phyloP scores from a whole-genome alignment of 2,888 invertebrate species.

The Ormyrus labotus region DNA sequence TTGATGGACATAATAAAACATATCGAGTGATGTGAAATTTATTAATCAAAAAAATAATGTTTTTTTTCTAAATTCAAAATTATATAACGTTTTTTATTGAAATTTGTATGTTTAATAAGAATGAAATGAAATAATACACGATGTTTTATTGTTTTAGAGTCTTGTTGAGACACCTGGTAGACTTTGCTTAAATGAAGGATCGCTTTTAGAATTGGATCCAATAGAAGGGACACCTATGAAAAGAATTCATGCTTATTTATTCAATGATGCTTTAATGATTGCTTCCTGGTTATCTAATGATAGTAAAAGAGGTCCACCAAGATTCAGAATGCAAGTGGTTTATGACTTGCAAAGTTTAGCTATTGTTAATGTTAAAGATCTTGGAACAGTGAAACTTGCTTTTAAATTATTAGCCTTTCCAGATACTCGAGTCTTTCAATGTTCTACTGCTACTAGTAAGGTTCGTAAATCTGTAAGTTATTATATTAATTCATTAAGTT shows the following conservation, averaged over 20 bases:
- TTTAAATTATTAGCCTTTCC: constrained; percentile 97
- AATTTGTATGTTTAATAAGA: neutral
- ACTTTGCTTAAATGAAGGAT: constrained; percentile 92
- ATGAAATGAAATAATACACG: neutral
- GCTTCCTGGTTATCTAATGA: constrained; percentile 85
- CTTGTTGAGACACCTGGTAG: constrained; percentile 86
- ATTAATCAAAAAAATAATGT: constrained; percentile 8
- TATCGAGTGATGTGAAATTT: neutral
- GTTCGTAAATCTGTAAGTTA: constrained; percentile 61
- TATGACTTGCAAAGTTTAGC: constrained; percentile 93
- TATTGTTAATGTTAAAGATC: constrained; percentile 94
- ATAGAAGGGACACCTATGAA: constrained; percentile 91
- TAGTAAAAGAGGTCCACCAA: constrained; percentile 83
- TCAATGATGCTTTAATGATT: constrained; percentile 94
- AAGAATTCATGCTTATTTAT: constrained; percentile 93
- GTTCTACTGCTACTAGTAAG: constrained; percentile 86
- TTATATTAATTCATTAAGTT: neutral
- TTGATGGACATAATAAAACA: no score
- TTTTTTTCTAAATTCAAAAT: constrained; percentile 33
- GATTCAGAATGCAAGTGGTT: constrained; percentile 89
- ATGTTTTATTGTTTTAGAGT: constrained; percentile 75
- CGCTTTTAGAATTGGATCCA: constrained; percentile 91
- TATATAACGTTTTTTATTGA: no score
- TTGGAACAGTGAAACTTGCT: constrained; percentile 92
- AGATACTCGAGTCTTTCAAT: constrained; percentile 93